phyloP scores from a whole-genome alignment of 2,888 invertebrate species.

The Eristalis pertinax region DNA sequence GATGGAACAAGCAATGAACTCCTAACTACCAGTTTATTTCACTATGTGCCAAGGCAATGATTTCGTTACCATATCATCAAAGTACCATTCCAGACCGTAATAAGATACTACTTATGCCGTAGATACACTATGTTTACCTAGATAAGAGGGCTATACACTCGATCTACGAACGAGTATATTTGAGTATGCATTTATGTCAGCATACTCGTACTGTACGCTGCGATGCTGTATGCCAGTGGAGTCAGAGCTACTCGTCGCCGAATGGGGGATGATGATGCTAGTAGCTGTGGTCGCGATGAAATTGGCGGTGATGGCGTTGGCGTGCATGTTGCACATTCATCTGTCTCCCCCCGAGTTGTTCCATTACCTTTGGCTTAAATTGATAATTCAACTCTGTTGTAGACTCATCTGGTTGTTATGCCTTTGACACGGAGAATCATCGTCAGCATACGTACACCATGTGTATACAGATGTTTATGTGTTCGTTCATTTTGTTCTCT shows the following conservation, averaged over 20 bases:
- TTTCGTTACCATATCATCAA: constrained; percentile 67
- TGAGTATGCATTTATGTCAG: not conserved
- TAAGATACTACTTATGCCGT: constrained; percentile 65
- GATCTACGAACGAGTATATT: constrained; percentile 1
- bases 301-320: constrained; percentile 5
- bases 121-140: constrained; percentile 53
- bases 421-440: constrained; percentile 19
- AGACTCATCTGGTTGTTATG: constrained; percentile 17
- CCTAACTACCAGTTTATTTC: constrained; percentile 61
- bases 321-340: constrained; percentile 50
- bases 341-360: constrained; percentile 49
- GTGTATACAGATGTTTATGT: not conserved
- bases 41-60: constrained; percentile 51
- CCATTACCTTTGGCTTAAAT: constrained; percentile 60
- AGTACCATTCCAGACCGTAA: constrained; percentile 56
- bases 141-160: constrained; percentile 20
- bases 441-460: not conserved
- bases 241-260: constrained; percentile 6
- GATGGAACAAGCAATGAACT: constrained; percentile 52
- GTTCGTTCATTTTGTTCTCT: not conserved
- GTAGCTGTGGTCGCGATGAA: not conserved
- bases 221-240: not conserved
- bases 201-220: not conserved
- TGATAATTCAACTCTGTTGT: constrained; percentile 52
- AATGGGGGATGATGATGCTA: constrained; percentile 3